Evolutionary conservation across 2,888 invertebrate species (phyloP).

Genomic region (Cremastinae sp.): DNA sequence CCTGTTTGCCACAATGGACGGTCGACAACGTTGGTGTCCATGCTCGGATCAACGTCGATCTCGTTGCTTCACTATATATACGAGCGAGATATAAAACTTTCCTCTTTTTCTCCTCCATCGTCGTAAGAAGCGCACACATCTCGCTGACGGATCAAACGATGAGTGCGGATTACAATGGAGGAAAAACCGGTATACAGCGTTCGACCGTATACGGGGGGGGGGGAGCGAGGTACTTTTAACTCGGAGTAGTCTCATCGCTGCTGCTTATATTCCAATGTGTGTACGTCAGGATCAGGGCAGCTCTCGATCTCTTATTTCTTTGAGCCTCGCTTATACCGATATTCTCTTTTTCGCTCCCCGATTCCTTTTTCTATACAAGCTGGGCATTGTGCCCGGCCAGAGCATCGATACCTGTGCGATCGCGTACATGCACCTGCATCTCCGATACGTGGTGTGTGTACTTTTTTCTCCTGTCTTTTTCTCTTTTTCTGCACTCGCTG

Average conservation of each 20-base stretch:
- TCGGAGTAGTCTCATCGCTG: constrained; percentile 14
- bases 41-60: constrained; percentile 48
- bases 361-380: constrained; percentile 15
- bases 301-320: constrained; percentile 59
- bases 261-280: background rate
- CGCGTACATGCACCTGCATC: constrained; percentile 58
- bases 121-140: constrained; percentile 42
- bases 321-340: constrained; percentile 44
- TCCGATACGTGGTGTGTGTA: constrained; percentile 2
- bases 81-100: too few species aligned
- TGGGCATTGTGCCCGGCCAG: constrained; percentile 21
- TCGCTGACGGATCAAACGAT: constrained; percentile 47
- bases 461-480: constrained; percentile 17
- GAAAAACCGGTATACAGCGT: constrained; percentile 60
- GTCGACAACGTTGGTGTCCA: constrained; percentile 51
- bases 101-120: too few species aligned
- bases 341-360: constrained; percentile 23
- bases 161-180: constrained; percentile 60
- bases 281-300: constrained; percentile 37
- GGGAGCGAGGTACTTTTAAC: too few species aligned
- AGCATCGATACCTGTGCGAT: constrained; percentile 58
- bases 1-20: background rate
- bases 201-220: constrained; percentile 56
- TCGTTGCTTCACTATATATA: too few species aligned
- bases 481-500: constrained; percentile 18